Conservation (phyloP, 2,113 vertebrate species). For the Takifugu flavidus region DNA sequence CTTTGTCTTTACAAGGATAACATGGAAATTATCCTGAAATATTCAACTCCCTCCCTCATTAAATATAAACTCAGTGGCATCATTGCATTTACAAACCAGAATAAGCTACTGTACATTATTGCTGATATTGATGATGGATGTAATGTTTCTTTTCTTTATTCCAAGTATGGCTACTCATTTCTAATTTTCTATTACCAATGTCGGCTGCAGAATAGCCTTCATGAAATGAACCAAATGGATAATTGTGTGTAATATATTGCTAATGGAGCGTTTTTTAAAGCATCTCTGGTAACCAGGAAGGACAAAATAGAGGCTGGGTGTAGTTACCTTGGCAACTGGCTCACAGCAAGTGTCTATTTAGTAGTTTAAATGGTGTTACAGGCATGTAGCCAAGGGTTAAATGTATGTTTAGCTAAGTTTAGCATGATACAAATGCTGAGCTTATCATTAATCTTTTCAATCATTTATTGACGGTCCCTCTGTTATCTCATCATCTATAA, state of each 20-base stretch:
- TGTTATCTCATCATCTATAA: constrained; percentile 11
- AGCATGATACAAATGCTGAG: constrained; percentile 38
- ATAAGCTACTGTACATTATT: constrained; percentile 69
- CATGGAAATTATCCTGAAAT: constrained; percentile 19
- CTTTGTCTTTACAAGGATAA: constrained; percentile 1
- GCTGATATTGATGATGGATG: constrained; percentile 53
- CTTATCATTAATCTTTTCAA: constrained; percentile 29
- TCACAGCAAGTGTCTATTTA: constrained; percentile 20
- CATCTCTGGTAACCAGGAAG: constrained; percentile 38
- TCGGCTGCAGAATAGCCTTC: constrained; percentile 30
- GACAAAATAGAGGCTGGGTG: constrained; percentile 25
- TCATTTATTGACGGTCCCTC: constrained; percentile 12
- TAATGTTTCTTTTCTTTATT: constrained; percentile 14
- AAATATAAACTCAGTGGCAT: neutral
- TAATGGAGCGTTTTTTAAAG: constrained; percentile 40
- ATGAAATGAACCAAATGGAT: constrained; percentile 40
- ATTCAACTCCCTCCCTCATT: constrained; percentile 3
- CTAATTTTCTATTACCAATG: constrained; percentile 36
- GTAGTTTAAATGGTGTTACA: constrained; percentile 23
- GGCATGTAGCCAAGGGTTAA: constrained; percentile 19
- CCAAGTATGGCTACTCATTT: constrained; percentile 49
- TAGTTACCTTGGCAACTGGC: constrained; percentile 28
- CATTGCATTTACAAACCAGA: constrained; percentile 10
- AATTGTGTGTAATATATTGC: constrained; percentile 59
- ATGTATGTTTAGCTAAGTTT: constrained; percentile 23